Evolutionary conservation across 1,140 invertebrate species (phyloP).

Genomic region (Polypedilum pembai): DNA sequence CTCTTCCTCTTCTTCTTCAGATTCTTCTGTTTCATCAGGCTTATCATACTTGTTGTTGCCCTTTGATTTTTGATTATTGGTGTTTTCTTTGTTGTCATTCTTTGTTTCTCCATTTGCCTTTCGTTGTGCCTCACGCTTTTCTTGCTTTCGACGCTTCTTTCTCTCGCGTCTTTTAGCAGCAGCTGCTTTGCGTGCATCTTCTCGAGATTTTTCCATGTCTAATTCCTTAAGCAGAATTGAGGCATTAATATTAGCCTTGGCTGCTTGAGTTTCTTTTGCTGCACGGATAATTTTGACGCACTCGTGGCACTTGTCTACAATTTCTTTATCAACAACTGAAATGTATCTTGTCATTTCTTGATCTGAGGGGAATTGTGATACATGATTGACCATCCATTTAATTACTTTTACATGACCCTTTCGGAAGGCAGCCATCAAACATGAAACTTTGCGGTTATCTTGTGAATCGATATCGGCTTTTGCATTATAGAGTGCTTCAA

Average conservation of each 20-base stretch:
- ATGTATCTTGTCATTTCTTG: constrained; percentile 84
- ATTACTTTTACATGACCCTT: constrained; percentile 98
- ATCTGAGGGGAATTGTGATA: constrained; percentile 97
- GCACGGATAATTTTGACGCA: constrained; percentile 89
- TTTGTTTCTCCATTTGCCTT: constrained; percentile 44
- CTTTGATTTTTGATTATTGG: constrained; percentile 33
- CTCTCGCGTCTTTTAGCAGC: constrained; percentile 83
- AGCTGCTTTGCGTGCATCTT: constrained; percentile 83
- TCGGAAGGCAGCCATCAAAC: constrained; percentile 96
- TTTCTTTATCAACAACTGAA: constrained; percentile 69
- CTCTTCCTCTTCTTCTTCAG: constrained; percentile 56
- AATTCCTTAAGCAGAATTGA: constrained; percentile 89
- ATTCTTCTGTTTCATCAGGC: constrained; percentile 64
- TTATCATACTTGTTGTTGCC: constrained; percentile 66
- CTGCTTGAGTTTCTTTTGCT: constrained; percentile 96
- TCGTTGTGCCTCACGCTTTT: constrained; percentile 73
- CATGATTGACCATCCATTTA: constrained; percentile 97
- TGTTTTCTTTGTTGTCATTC: constrained; percentile 15
- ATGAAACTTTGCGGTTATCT: constrained; percentile 91
- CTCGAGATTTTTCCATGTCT: constrained; percentile 84
- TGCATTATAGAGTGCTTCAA: constrained; percentile 82
- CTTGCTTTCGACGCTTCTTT: constrained; percentile 91
- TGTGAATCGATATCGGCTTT: constrained; percentile 95
- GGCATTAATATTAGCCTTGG: constrained; percentile 96
- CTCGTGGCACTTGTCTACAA: constrained; percentile 89